These are phyloP conservation scores for Torymus aiolomorphi DNA, from an alignment of 2,888 invertebrate species.

Conservation along the genomic window DNA sequence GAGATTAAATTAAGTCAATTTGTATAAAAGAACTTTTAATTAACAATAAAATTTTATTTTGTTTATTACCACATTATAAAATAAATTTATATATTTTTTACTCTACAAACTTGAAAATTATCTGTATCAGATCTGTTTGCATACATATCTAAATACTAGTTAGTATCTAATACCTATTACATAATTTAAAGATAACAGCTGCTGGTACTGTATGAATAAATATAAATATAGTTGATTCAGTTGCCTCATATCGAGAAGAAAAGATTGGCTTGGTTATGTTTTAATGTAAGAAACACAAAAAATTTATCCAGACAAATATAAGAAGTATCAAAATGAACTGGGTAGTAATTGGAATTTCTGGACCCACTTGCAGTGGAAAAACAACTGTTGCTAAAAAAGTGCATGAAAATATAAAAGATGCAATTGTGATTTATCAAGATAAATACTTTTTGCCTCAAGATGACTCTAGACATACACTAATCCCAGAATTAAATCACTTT, in stretches of 20 bases:
- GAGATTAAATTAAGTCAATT: slow-evolving; percentile 32
- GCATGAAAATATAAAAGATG: slow-evolving; percentile 73
- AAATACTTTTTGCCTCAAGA: slow-evolving; percentile 84
- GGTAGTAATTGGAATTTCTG: slow-evolving; percentile 84
- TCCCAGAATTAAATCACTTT: slow-evolving; percentile 82
- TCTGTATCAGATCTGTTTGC: too few species aligned
- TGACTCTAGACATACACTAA: slow-evolving; percentile 81
- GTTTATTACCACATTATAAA: neutral
- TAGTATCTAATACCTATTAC: neutral
- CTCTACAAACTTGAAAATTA: neutral
- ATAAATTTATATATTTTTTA: neutral
- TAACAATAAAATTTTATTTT: slow-evolving; percentile 5
- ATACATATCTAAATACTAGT: too few species aligned
- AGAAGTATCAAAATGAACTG: slow-evolving; percentile 73
- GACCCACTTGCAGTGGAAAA: slow-evolving; percentile 91
- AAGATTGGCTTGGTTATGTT: too few species aligned
- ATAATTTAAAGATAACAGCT: slow-evolving; percentile 35
- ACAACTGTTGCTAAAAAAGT: slow-evolving; percentile 83
- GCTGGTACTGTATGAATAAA: neutral
- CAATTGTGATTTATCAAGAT: slow-evolving; percentile 83
- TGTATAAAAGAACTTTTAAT: slow-evolving; percentile 1
- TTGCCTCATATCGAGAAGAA: neutral
- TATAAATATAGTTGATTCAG: neutral
- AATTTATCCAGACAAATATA: neutral
- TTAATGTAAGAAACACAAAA: neutral